Evolutionary conservation across 1,140 invertebrate genomes (phyloP), one percentile per base, ranked within the genome.

Genomic region (Drosophila simulans): DNA sequence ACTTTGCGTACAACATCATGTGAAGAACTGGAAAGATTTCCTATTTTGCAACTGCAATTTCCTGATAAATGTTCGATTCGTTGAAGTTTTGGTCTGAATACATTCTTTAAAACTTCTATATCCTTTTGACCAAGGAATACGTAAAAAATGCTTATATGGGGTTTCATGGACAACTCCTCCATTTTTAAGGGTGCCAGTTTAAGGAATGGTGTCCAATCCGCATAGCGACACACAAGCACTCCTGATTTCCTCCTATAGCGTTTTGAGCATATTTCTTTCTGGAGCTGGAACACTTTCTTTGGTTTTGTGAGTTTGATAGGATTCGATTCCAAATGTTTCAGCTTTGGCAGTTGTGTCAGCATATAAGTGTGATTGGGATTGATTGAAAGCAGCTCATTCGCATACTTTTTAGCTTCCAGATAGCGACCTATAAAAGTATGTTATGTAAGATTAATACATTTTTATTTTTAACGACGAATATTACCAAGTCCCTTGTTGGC

Each of bases 401-500:
- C 66, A 20, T 20, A 46, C 34, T 56, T 10, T 5, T n/a, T 69
- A 3, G 66, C 49, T 20, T 39, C 20, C 3, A 13, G 1, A 22
- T 70, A 70, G 5, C 15, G 42, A 4, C 66, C 64, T 69, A 2
- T 1, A 46, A 31, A 31, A 3, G 10, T 31, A 2, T 31, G 31
- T 31, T 31, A 45, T n/a, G n/a, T 22, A 5, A 25, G 22, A 53
- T n/a, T 22, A 31, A 22, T n/a, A 43, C 15, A 20, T 15, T 11
- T 43, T 20, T 20, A 0, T 12, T 10, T 43, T 20, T 43, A 43
- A 20, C 4, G 20, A 13, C 4, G 7, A 42, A 31, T 8, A 31
- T 46, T n/a, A 69, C 64, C 66, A 15, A 70, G 20, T 15, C 51
- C 42, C n/a, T 69, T 70, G 17, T 46, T 11, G 7, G 66, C 66